Base-by-base conservation (phyloP, 2,797 vertebrate genomes). In the Pseudochirops cupreus region DNA sequence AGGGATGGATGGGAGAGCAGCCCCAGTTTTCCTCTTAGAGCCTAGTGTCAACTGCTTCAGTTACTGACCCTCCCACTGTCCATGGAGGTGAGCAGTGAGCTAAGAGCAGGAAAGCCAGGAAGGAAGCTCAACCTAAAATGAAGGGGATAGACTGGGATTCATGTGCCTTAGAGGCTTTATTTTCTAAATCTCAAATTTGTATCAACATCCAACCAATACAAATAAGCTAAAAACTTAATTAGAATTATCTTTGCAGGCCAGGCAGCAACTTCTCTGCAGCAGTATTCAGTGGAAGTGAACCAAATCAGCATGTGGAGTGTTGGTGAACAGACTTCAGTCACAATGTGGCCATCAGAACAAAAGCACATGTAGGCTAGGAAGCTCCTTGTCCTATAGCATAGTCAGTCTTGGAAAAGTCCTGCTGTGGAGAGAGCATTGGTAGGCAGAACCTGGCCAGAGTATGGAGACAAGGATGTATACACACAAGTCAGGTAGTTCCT, bases 221-320 rank as follows among this genome's bases (percentile, higher is more conserved):
- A 21, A 55, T 95, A 94, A 94, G 93, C 97, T 97, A 95, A 96
- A 95, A 96, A 94, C 29, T 5, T 14, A 97, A 93, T 95, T 90
- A 55, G 93, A 96, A 93, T 95, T 94, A 96, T 94, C 89, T 97
- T 93, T 82, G 57, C 50, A 91, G 82, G 53, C 93, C 95, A 95
- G 96, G 93, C 24, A 92, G 94, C 89, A 74, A 82, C 12, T 95
- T 97, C 93, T 92, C n/a, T 90, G 95, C n/a, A 82, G n/a, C n/a
- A 82, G 18, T 39, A 82, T 5, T 16, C n/a, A 39, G n/a, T 82
- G 67, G n/a, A 82, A 82, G n/a, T 46, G n/a, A 18, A 82, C 6
- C n/a, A 82, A 82, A 0, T 21, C 67, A 82, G 7, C n/a, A 82
- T 46, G n/a, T 82, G 18, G 16, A 74, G 5, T 9, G 0, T 74